Evolutionary conservation across 2,113 vertebrate genomes (phyloP).

Genomic region (Saimiri boliviensis): DNA sequence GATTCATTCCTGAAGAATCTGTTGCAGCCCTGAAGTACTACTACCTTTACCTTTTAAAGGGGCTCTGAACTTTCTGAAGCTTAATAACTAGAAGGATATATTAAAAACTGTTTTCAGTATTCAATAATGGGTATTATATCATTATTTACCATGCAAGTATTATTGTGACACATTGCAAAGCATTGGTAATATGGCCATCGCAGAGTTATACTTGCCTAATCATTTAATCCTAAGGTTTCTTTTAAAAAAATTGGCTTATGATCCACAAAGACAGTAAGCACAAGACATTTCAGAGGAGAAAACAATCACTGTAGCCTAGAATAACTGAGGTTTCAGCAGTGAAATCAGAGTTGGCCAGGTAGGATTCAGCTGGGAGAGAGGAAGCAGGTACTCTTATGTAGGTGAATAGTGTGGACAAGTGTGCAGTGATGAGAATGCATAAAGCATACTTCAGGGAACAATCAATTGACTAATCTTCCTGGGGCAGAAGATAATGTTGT

Average conservation of each 20-base stretch:
- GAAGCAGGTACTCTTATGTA: not conserved
- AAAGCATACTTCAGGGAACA: not conserved
- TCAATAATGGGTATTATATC: not conserved
- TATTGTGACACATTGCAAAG: not conserved
- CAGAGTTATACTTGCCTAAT: not conserved
- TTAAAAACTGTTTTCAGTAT: not conserved
- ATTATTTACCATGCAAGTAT: not conserved
- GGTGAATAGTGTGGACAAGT: not conserved
- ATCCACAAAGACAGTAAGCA: not conserved
- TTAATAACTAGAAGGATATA: conserved; percentile 29
- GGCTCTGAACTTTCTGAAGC: not conserved
- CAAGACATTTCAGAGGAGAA: not conserved
- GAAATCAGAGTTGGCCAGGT: not conserved
- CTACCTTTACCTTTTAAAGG: conserved; percentile 1
- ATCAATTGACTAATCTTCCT: not conserved
- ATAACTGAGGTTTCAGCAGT: not conserved
- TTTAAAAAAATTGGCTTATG: not conserved
- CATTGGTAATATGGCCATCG: not conserved
- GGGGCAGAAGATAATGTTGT: not conserved
- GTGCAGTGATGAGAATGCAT: not conserved
- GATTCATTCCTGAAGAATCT: not conserved
- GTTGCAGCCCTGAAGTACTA: not conserved
- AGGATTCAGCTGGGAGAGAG: not conserved
- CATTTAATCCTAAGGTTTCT: not conserved
- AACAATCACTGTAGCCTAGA: not conserved